Evolutionary conservation across 2,888 invertebrate species (phyloP).

Genomic region (Cerceris rybyensis): DNA sequence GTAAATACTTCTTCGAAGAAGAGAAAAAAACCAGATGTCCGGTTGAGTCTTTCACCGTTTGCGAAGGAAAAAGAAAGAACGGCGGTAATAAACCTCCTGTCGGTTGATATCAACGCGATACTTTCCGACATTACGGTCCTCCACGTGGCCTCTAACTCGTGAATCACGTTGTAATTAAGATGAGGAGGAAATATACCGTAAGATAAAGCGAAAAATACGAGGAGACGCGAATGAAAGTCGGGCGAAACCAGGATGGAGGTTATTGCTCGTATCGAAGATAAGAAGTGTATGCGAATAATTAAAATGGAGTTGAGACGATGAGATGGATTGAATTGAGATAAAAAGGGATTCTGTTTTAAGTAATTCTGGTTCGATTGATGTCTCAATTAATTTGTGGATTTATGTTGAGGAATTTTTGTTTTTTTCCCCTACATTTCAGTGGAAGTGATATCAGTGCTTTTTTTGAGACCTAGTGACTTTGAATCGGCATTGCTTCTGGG

Average conservation of each 20-base stretch:
- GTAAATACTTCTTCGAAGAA: slow-evolving; percentile 1
- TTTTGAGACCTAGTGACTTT: too few species aligned
- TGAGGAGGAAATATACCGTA: slow-evolving; percentile 24
- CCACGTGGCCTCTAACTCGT: slow-evolving; percentile 12
- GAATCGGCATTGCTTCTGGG: too few species aligned
- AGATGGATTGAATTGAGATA: too few species aligned
- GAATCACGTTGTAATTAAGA: slow-evolving; percentile 53
- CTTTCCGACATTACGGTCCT: slow-evolving; percentile 30
- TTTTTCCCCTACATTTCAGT: too few species aligned
- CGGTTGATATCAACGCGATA: slow-evolving; percentile 41
- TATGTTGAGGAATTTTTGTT: too few species aligned
- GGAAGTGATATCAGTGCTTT: too few species aligned
- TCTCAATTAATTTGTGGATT: too few species aligned
- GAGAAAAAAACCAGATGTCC: background rate
- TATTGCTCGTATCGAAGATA: slow-evolving; percentile 4
- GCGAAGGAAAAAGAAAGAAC: slow-evolving; percentile 15
- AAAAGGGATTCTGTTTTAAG: too few species aligned
- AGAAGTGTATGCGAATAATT: background rate
- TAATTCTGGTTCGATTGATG: too few species aligned
- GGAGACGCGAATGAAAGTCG: background rate
- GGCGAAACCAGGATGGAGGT: background rate
- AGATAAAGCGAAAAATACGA: slow-evolving; percentile 35
- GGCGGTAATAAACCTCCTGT: slow-evolving; percentile 38
- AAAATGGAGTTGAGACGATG: too few species aligned
- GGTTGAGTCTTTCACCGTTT: background rate